phyloP scores from a whole-genome alignment of 1,140 invertebrate species.

The Anastrepha obliqua region DNA sequence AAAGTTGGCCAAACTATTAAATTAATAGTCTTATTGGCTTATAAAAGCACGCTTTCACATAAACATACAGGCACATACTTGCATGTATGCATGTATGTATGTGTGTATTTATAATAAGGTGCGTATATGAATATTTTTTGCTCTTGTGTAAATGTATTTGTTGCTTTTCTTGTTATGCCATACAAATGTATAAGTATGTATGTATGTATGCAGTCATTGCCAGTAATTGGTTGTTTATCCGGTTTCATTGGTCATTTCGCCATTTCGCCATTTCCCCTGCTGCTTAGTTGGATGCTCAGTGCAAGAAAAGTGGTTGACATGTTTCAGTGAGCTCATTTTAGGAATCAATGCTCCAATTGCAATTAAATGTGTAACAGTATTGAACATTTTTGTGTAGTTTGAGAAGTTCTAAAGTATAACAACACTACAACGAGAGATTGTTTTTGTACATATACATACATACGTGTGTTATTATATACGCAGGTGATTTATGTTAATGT shows the following conservation, averaged over 20 bases:
- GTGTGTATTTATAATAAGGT: not conserved
- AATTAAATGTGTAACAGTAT: conserved; percentile 36
- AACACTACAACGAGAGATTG: not conserved
- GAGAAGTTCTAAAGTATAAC: not conserved
- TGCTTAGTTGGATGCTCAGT: not conserved
- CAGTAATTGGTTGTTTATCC: conserved; percentile 25
- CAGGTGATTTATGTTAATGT: too few species aligned
- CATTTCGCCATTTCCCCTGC: not conserved
- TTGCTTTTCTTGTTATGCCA: not conserved
- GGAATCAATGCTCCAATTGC: conserved; percentile 47
- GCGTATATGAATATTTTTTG: not conserved
- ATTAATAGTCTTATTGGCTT: conserved; percentile 41
- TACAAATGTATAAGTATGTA: not conserved
- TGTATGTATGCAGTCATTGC: not conserved
- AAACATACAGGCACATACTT: not conserved
- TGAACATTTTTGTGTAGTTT: not conserved
- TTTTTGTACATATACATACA: not conserved
- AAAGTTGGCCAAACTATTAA: conserved; percentile 38
- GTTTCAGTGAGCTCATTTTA: conserved; percentile 44
- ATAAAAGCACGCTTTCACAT: conserved; percentile 6
- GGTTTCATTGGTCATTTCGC: not conserved
- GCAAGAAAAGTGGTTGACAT: conserved; percentile 26
- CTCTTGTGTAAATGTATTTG: not conserved
- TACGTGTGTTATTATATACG: not conserved
- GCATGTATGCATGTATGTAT: not conserved